Percentiles rank a stretch among this genome's conserved stretches.
Conservation (phyloP, 2,888 invertebrate genomes). For the Drosophila anceps region DNA sequence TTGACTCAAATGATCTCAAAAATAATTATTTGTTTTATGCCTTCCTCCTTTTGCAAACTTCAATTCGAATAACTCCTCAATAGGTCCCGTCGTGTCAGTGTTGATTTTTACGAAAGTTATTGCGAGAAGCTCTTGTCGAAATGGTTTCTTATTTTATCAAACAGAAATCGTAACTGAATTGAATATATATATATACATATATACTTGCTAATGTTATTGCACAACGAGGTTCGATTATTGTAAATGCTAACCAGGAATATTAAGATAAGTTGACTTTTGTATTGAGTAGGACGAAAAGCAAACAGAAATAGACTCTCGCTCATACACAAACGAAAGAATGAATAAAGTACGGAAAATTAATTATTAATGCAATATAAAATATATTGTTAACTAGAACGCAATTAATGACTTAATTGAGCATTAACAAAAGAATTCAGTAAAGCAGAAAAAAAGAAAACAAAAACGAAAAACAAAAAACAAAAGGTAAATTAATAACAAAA, state of each 20-base stretch:
- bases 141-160: constrained; percentile 55
- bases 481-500: constrained; percentile 47
- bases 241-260: constrained; percentile 57
- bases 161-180: constrained; percentile 44
- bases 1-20: constrained; percentile 71
- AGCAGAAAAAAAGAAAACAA: constrained; percentile 27
- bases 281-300: constrained; percentile 44
- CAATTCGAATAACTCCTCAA: constrained; percentile 22
- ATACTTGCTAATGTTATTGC: constrained; percentile 24
- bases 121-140: constrained; percentile 43
- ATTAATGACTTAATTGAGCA: constrained; percentile 68
- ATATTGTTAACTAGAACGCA: constrained; percentile 69
- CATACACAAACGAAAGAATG: constrained; percentile 11
- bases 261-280: constrained; percentile 60
- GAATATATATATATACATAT: constrained; percentile 11
- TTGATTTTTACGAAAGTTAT: constrained; percentile 28
- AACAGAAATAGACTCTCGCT: constrained; percentile 33
- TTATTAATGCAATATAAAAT: constrained; percentile 28
- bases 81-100: constrained; percentile 34
- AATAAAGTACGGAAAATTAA: constrained; percentile 10
- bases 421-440: constrained; percentile 47
- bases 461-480: constrained; percentile 25
- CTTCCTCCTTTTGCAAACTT: constrained; percentile 32
- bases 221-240: constrained; percentile 52
- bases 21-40: constrained; percentile 47